phyloP scores from a whole-genome alignment of 2,888 invertebrate genomes.

The Drosophila prolongata region DNA sequence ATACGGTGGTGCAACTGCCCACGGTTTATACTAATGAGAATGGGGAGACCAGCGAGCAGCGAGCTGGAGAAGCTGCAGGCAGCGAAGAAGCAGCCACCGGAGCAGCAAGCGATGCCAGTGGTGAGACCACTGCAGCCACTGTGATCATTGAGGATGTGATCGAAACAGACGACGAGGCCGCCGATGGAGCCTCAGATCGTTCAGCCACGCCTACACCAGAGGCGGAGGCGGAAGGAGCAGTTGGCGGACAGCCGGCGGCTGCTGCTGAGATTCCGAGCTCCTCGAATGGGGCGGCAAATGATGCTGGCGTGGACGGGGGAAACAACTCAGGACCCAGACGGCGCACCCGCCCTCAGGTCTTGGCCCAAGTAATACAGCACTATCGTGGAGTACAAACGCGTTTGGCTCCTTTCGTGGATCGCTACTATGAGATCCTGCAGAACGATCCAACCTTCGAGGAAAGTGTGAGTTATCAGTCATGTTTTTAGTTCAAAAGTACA shows the following conservation, averaged over 20 bases:
- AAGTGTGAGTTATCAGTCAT: conserved; percentile 65
- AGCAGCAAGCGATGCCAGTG: conserved; percentile 42
- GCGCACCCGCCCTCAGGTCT: conserved; percentile 82
- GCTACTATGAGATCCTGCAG: conserved; percentile 87
- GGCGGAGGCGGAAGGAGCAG: conserved; percentile 31
- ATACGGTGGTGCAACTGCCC: conserved; percentile 83
- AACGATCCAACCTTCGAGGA: conserved; percentile 86
- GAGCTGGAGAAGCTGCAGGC: conserved; percentile 21
- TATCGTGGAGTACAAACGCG: conserved; percentile 84
- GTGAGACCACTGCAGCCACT: conserved; percentile 61
- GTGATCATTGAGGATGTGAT: conserved; percentile 78
- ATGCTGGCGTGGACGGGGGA: conserved; percentile 25
- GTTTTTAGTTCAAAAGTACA: neutral
- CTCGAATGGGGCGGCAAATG: conserved; percentile 2
- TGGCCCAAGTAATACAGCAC: conserved; percentile 82
- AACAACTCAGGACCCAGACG: conserved; percentile 54
- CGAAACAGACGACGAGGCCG: conserved; percentile 68
- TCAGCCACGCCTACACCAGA: conserved; percentile 46
- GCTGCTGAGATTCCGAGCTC: conserved; percentile 16
- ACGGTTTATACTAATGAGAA: conserved; percentile 80
- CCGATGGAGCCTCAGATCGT: conserved; percentile 49
- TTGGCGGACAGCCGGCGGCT: conserved; percentile 29
- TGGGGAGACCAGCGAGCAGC: conserved; percentile 46
- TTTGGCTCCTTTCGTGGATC: conserved; percentile 88
- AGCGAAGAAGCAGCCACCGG: conserved; percentile 24